Base-by-base conservation (phyloP, 2,888 invertebrate genomes). In the Pristionchus maxplancki region DNA sequence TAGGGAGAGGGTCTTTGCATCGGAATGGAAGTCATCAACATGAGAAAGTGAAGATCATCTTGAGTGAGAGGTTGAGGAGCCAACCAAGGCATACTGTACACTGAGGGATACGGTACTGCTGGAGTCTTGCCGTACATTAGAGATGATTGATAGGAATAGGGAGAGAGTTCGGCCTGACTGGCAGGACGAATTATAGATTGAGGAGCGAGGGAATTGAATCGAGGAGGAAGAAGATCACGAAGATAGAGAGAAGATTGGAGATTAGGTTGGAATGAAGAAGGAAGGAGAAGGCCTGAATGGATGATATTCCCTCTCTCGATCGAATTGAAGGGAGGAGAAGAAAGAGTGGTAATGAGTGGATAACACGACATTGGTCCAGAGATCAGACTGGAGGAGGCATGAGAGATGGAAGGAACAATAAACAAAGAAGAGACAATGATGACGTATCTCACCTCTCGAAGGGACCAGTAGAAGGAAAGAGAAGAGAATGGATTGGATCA, bases 11-110 rank as follows among this genome's bases (percentile, higher is more conserved):
- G 84, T 40, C 84, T 31, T 37, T 58, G 84, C 2, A 84, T 34
- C 17, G 82, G 64, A 58, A 84, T 1, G 24, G 82, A 87, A 28
- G 87, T 87, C 87, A 87, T 87, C 28, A 87, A 44, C 71, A 87
- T 67, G 4, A 87, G 71, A 50, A 87, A 87, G 11, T 74, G 44
- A 8, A 87, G 44, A 53, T 87, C 87, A 71, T 87, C 87, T 44
- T 87, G 58, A 62, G 84, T 62, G 24, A 84, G 37, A 28, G 84
- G 84, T 24, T 62, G 84, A 62, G 84, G 62, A 11, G 28, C 44
- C 84, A 84, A 58, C 58, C 58, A 84, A n/a, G 84, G 84, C 58
- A 84, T 58, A 62, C 62, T 58, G 64, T 62, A 84, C n/a, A 84
- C 84, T 24, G 58, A 62, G 40, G 84, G 84, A 62, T 84, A 84